Conservation (phyloP, 1,140 invertebrate species). For the Lordiphosa mommai region DNA sequence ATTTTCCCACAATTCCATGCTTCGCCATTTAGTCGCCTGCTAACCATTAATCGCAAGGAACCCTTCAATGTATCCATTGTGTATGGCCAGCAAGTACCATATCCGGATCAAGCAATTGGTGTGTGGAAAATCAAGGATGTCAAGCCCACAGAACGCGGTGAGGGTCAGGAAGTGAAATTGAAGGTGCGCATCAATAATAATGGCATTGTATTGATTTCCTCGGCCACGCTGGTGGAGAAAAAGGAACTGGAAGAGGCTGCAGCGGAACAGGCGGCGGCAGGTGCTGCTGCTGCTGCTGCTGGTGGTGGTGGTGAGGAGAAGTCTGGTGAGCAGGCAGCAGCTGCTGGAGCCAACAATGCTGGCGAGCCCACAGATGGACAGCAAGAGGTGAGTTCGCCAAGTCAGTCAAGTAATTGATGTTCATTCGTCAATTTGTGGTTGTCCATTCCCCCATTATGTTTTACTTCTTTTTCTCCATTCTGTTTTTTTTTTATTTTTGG, state of each 20-base stretch:
- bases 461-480: no score
- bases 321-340: constrained; percentile 68
- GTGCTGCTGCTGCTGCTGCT: constrained; percentile 80
- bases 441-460: no score
- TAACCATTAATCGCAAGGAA: constrained; percentile 94
- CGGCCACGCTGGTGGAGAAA: constrained; percentile 92
- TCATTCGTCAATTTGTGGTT: no score
- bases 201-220: constrained; percentile 93
- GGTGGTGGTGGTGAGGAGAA: constrained; percentile 61
- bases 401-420: no score
- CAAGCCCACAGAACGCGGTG: constrained; percentile 90
- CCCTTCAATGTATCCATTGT: constrained; percentile 92
- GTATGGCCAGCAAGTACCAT: constrained; percentile 88
- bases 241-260: constrained; percentile 84
- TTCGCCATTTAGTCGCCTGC: constrained; percentile 94
- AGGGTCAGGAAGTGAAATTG: constrained; percentile 95
- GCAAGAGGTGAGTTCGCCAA: constrained; percentile 80
- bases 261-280: constrained; percentile 82
- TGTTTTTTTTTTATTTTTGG: no score
- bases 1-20: constrained; percentile 94
- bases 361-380: constrained; percentile 80
- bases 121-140: constrained; percentile 92
- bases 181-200: constrained; percentile 96
- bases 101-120: constrained; percentile 90
- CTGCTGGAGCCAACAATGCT: constrained; percentile 24